Evolutionary conservation across 2,888 invertebrate species (phyloP), one percentile per base, ranked within the genome.

Genomic region (Nemoura dubitans): DNA sequence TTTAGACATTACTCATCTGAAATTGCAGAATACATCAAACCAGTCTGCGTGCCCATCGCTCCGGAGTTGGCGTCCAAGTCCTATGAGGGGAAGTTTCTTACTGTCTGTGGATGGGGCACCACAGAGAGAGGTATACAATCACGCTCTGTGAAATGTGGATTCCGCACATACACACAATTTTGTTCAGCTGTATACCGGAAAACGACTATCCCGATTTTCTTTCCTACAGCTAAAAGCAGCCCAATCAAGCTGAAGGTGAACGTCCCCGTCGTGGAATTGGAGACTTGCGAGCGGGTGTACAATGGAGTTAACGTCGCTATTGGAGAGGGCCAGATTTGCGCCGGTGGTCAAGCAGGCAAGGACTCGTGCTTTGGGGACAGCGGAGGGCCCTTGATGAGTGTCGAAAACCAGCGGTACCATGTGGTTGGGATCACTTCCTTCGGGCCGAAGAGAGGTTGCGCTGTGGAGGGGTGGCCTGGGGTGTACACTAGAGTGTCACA

Each of bases 291-390:
- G 89, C 0, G 92, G 92, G 0, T 96, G 95, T 90, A 91, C 90
- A 7, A 91, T 93, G 3, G 92, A 92, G 0, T 92, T 94, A 0
- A 90, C 90, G 0, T 90, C 95, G 21, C 59, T 59, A 3, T 42
- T 92, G 92, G 86, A 86, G 91, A 93, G 0, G 93, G 92, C 25
- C 95, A 95, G 89, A 89, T 96, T 0, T 96, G 96, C 89, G 96
- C 95, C 14, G 96, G 96, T 0, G 95, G 96, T 0, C 92, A 93
- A 76, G 93, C 92, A 86, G 93, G 94, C 2, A 93, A 94, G 89
- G 96, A 96, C 89, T 94, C 96, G 0, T 97, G 96, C 89, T 93
- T 92, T 25, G 96, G 96, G 0, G 96, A 96, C 89, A 96, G 96
- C 0, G 96, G 96, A 0, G 96, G 96, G 2, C 96, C 96, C 0